Conservation (phyloP, 1,140 invertebrate species). For the Eueides isabella region DNA sequence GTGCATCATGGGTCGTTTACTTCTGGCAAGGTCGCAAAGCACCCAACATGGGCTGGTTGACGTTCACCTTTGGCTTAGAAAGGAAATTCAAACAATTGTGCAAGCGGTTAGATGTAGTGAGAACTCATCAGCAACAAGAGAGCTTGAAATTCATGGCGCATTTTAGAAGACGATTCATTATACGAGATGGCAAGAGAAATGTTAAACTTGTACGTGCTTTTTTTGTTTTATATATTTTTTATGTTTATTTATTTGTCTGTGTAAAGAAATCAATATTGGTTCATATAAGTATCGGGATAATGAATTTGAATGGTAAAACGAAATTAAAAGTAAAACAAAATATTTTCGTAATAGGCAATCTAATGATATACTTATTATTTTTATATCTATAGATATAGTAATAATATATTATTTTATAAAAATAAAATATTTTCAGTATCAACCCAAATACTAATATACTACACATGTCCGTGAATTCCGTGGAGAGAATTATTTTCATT, state of each 20-base stretch:
- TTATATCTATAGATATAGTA: too few species aligned
- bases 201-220: conserved; percentile 72
- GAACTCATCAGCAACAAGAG: conserved; percentile 99
- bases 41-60: conserved; percentile 99
- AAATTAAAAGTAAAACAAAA: too few species aligned
- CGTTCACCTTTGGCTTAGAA: conserved; percentile 98
- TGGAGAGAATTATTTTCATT: too few species aligned
- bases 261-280: too few species aligned
- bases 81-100: conserved; percentile 98
- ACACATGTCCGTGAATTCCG: too few species aligned
- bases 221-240: not conserved
- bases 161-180: conserved; percentile 97
- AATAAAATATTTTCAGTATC: too few species aligned
- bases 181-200: conserved; percentile 94
- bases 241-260: not conserved
- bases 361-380: too few species aligned
- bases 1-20: conserved; percentile 97
- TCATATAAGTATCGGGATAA: too few species aligned
- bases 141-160: conserved; percentile 99
- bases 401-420: too few species aligned
- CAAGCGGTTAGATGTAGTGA: conserved; percentile 97
- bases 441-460: too few species aligned
- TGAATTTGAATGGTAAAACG: too few species aligned
- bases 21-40: conserved; percentile 98
- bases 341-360: too few species aligned